These are phyloP conservation scores for Portunus trituberculatus DNA, from an alignment of 1,140 invertebrate genomes.

Conservation along the genomic window DNA sequence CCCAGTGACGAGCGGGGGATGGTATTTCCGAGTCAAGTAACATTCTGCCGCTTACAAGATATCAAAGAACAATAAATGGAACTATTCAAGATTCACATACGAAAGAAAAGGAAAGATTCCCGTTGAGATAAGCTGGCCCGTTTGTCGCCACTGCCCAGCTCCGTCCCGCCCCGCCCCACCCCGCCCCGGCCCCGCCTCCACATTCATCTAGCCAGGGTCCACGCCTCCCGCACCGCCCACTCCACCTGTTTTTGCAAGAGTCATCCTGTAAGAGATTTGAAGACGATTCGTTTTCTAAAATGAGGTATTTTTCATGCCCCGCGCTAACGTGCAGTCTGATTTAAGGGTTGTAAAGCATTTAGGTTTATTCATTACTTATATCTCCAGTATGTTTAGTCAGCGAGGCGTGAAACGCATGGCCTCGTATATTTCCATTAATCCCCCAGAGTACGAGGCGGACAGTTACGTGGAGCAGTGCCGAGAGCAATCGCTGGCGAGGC, in stretches of 20 bases:
- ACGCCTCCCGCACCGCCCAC: background rate
- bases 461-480: background rate
- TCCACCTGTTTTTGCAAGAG: background rate
- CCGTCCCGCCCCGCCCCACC: background rate
- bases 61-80: no score
- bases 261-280: constrained; percentile 31
- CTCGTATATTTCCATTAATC: constrained; percentile 54
- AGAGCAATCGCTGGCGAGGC: background rate
- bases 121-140: background rate
- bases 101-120: no score
- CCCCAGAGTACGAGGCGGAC: background rate
- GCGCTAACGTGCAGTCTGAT: constrained; percentile 41
- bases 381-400: constrained; percentile 50
- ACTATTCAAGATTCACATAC: no score
- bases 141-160: background rate
- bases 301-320: constrained; percentile 30
- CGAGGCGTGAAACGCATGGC: constrained; percentile 50
- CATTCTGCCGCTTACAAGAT: no score
- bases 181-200: background rate
- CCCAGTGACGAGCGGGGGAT: no score
- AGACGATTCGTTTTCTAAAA: constrained; percentile 25
- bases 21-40: no score
- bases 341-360: constrained; percentile 45
- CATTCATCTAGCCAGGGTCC: background rate
- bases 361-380: constrained; percentile 53